These are phyloP conservation scores for Pao palembangensis DNA, from an alignment of 2,113 vertebrate species.

Conservation along the genomic window DNA sequence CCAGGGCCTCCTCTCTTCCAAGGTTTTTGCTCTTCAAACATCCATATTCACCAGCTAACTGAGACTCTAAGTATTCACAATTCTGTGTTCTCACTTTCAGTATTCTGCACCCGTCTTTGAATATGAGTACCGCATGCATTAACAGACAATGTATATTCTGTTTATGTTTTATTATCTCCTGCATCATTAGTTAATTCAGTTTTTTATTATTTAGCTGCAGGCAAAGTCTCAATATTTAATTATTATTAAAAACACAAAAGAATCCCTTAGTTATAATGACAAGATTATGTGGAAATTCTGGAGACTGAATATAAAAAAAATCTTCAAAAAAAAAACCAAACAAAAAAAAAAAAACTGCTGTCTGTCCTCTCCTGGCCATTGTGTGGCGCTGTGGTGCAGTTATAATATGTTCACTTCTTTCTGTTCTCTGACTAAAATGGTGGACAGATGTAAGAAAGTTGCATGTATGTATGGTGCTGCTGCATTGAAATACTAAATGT, in stretches of 20 bases:
- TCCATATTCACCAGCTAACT: background rate
- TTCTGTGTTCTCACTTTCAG: background rate
- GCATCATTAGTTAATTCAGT: too few species aligned
- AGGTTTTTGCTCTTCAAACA: conserved; percentile 12
- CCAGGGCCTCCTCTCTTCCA: background rate
- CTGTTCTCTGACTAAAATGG: conserved; percentile 37
- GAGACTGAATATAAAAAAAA: too few species aligned
- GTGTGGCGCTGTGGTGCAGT: conserved; percentile 68
- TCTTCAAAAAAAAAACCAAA: background rate
- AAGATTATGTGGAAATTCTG: too few species aligned
- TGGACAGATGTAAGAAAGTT: conserved; percentile 24
- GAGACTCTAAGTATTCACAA: background rate
- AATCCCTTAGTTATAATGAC: too few species aligned
- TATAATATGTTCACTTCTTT: conserved; percentile 24
- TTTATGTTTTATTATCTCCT: too few species aligned
- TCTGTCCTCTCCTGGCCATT: conserved; percentile 58
- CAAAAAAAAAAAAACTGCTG: background rate
- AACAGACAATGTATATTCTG: too few species aligned
- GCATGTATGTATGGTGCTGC: background rate
- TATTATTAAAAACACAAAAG: too few species aligned
- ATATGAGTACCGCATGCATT: background rate
- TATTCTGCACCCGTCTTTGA: background rate
- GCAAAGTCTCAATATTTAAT: too few species aligned
- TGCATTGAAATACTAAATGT: conserved; percentile 24
- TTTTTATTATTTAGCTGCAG: too few species aligned